A percentile compares a stretch with the other conserved stretches of the same genome.
Conservation (phyloP, 2,113 vertebrate species). For the Vicugna pacos region DNA sequence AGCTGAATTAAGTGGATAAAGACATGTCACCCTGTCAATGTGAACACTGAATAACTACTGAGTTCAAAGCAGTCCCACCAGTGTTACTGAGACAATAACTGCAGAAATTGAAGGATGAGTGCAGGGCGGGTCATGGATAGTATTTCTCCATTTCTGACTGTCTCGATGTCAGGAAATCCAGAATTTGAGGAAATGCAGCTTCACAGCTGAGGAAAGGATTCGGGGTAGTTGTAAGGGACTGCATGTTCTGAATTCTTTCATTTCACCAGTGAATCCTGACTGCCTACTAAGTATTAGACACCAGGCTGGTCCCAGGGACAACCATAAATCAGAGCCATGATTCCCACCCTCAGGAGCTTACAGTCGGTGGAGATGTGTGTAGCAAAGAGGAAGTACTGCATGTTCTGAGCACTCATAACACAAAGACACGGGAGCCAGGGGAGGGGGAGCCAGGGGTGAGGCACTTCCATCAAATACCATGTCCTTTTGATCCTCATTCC, state of each 20-base stretch:
- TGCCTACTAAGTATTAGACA: neutral
- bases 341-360: neutral
- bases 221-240: fast-evolving
- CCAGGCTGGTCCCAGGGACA: neutral
- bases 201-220: neutral
- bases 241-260: neutral
- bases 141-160: neutral
- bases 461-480: neutral
- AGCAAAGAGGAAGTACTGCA: neutral
- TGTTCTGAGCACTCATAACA: neutral
- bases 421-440: neutral
- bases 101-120: neutral
- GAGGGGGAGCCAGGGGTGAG: neutral
- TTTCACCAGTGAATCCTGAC: neutral
- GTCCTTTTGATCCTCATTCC: neutral
- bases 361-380: fast-evolving
- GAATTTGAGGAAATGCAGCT: neutral
- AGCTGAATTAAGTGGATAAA: neutral
- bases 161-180: neutral
- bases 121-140: fast-evolving
- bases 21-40: neutral
- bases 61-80: neutral
- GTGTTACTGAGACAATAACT: fast-evolving
- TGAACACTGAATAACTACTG: neutral
- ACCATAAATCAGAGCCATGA: neutral